Base-by-base conservation (phyloP, 1,140 invertebrate species). In the Hydropsyche tenuis region DNA sequence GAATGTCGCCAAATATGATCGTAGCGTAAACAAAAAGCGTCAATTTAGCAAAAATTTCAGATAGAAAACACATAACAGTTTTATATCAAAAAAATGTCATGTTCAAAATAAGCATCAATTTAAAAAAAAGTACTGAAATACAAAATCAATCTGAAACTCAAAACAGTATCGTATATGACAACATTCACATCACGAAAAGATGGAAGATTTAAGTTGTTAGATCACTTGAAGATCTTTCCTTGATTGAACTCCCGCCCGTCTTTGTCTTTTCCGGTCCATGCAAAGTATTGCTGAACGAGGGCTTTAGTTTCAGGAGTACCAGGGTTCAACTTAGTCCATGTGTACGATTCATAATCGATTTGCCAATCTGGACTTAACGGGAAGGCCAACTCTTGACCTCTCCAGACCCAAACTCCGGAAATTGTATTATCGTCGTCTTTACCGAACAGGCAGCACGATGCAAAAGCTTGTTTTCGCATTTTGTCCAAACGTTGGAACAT, bases 401-500 rank as follows among this genome's bases (percentile, higher is more conserved):
- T 91, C 97, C 97, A 99, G 68, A 98, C 88, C 96, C 97, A 99
- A 79, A 99, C 87, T 72, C 96, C 98, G 69, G 95, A 96, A 81
- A 99, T 99, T 75, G 90, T 90, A 80, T 92, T 97, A 83, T 97
- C 88, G 81, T 96, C 93, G 82, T 99, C 94, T 77, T 90, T 89
- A 51, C 98, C 97, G 85, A 99, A 99, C 20, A 99, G 86, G 82
- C 94, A 93, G 74, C 95, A 90, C 46, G 96, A 98, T 22, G 92
- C 95, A 86, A 99, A 99, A 0, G 96, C 93, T 81, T 94, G 90
- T 86, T 99, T 99, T 76, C 96, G 89, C 92, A 99, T 93, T 85
- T 98, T 99, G 79, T 99, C 98, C 75, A 99, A 86, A 77, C 98
- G 91, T 87, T 99, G 98, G 87, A 92, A 98, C 96, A 99, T 98